A percentile compares a stretch with the other conserved stretches of the same genome.
These are phyloP conservation scores for Alloscopus bannaensis DNA, from an alignment of 2,888 invertebrate species.

Conservation along the genomic window DNA sequence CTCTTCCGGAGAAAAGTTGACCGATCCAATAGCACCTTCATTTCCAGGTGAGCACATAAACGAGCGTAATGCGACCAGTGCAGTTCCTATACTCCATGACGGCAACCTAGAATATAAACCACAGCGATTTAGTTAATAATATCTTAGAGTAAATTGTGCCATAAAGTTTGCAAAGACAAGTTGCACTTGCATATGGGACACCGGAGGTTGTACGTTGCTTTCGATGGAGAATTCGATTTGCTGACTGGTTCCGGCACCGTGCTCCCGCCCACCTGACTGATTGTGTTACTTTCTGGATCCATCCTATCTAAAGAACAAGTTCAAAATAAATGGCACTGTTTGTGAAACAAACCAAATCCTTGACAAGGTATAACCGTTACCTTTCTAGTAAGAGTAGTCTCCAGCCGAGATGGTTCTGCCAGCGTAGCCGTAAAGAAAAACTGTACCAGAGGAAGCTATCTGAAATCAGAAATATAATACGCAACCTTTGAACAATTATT, in stretches of 20 bases:
- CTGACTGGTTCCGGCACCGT: slow-evolving; percentile 24
- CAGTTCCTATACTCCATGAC: slow-evolving; percentile 96
- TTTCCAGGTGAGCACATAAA: slow-evolving; percentile 90
- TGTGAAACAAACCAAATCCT: too few species aligned
- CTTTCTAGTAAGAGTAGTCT: neutral
- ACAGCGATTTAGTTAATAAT: slow-evolving; percentile 99
- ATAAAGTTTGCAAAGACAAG: too few species aligned
- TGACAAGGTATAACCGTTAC: neutral
- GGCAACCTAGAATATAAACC: slow-evolving; percentile 98
- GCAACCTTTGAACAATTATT: too few species aligned
- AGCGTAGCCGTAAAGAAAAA: neutral
- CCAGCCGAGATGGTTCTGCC: neutral
- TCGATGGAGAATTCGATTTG: neutral
- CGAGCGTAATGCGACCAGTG: slow-evolving; percentile 91
- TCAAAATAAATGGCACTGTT: neutral
- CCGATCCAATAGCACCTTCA: slow-evolving; percentile 89
- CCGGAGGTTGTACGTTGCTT: slow-evolving; percentile 36
- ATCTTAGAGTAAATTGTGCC: too few species aligned
- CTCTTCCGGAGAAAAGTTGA: slow-evolving; percentile 92
- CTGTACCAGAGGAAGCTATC: too few species aligned
- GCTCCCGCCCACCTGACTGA: slow-evolving; percentile 38
- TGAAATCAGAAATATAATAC: too few species aligned
- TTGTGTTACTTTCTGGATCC: slow-evolving; percentile 38
- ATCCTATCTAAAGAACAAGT: slow-evolving; percentile 13
- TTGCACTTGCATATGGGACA: too few species aligned